Base-by-base conservation (phyloP, 1,140 invertebrate species). In the Drosophila nigromelanica region DNA sequence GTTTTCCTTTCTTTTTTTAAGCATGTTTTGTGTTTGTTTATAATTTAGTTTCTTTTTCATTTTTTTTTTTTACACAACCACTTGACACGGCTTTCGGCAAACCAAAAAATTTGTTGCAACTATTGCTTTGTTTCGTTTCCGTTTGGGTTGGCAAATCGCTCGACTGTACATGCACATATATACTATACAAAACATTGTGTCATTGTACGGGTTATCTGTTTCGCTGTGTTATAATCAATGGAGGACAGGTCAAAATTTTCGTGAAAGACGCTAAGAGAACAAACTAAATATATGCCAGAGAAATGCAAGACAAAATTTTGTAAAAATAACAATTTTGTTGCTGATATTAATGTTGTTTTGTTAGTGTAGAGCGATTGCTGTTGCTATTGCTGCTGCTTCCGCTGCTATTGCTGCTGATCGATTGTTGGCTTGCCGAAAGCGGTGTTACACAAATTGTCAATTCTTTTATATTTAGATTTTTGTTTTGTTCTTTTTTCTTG, bases 21-120 rank as follows among this genome's bases (percentile, higher is more conserved):
- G 12, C 15, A 15, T 54, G 10, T 21, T 37, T 64, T 33, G 11
- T 43, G 6, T 58, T 24, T 15, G 2, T 63, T 63, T 40, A 40
- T 37, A 71, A 35, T 70, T 62, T 55, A 70, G 15, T 66, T 72
- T 52, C 15, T 37, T 58, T 35, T 33, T 7, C 30, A 8, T 33
- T 33, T 33, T 35, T 35, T 10, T 35, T 61, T 55, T 52, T 39
- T 51, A 83, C 83, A 87, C 83, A 87, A 87, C 83, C 83, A 87
- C 76, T 74, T 77, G 76, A 80, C 69, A 72, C 50, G 33, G 45
- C 73, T 70, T 72, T 83, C 76, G 76, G 79, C 85, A 89, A 87
- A 80, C 73, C 76, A 72, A 63, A 61, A 63, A 43, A n/a, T 5
- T 33, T 42, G 15, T 33, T 4, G 45, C 11, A 64, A 55, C n/a